These are phyloP conservation scores for Eilema depressum DNA, from an alignment of 2,888 invertebrate species.

Conservation along the genomic window DNA sequence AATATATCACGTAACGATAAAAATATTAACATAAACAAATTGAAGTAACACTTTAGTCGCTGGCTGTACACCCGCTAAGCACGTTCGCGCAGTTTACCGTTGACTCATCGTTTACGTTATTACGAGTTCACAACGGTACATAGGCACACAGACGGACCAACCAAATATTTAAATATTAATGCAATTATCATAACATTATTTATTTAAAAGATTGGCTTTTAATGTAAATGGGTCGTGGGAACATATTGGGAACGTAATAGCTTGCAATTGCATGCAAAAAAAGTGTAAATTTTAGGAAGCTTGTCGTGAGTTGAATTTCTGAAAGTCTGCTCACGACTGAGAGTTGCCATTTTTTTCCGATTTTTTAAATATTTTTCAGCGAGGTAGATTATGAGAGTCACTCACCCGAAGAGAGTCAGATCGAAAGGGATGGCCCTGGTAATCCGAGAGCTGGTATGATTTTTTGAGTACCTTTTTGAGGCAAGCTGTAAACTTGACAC, in stretches of 20 bases:
- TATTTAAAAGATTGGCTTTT: conserved; percentile 12
- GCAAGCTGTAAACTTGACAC: no score
- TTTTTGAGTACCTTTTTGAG: no score
- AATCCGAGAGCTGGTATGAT: no score
- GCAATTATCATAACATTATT: conserved; percentile 9
- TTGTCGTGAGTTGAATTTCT: no score
- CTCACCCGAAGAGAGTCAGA: no score
- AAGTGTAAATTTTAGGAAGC: neutral
- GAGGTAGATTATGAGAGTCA: no score
- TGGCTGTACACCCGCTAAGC: conserved; percentile 45
- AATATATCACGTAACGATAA: neutral
- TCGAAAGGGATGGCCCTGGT: no score
- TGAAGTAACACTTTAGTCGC: conserved; percentile 19
- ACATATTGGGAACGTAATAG: neutral
- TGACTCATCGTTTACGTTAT: conserved; percentile 56
- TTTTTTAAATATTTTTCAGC: no score
- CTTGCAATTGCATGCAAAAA: neutral
- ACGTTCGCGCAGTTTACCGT: conserved; percentile 57
- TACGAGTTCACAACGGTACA: conserved; percentile 48
- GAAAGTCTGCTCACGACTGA: no score
- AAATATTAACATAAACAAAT: neutral
- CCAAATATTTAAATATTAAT: conserved; percentile 27
- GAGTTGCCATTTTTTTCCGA: no score
- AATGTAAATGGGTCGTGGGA: conserved; percentile 19
- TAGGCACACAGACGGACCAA: conserved; percentile 14